Base-by-base conservation (phyloP, 2,797 vertebrate species). In the Darevskia nairensis region DNA sequence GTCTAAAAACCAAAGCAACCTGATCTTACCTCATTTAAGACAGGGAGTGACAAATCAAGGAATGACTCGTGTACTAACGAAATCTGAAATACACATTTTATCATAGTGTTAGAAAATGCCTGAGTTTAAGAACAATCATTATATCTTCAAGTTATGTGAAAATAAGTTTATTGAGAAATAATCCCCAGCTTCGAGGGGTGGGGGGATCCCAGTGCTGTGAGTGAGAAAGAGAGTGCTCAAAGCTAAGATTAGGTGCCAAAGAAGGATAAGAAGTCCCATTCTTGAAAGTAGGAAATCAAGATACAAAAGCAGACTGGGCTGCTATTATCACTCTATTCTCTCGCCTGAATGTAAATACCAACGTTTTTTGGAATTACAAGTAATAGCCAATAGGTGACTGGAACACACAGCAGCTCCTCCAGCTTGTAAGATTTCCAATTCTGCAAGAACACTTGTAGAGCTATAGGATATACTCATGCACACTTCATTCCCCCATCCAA, bases 11-110 rank as follows among this genome's bases (percentile, higher is more conserved):
- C 68, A 66, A 55, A 7, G 3, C 17, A 9, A 81, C 39, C 39
- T 84, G 10, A 76, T 89, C 95, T 98, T 97, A 99, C 99, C 98
- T 98, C 98, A 92, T 99, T 98, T 91, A 98, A 96, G 91, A 99
- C 97, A 0, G 99, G 98, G 80, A 99, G 98, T 0, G 99, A 99
- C 90, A 99, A 98, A 96, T 99, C 99, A 95, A 99, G 97, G 96
- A 99, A 99, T 95, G 98, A 97, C 95, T 99, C 99, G 6, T 97
- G 98, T 79, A 99, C 98, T 89, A 98, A 96, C 64, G 99, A 99
- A 80, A 99, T 98, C 98, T 99, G 96, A 82, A 96, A 93, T 68
- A 71, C 95, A 92, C 59, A 93, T 80, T 90, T 80, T 82, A 59
- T 68, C 29, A 46, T 17, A 80, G 41, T 85, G 80, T 35, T 72